Evolutionary conservation across 2,113 vertebrate genomes (phyloP), one percentile per base, ranked within the genome.

Genomic region (Coracopsis vasa): DNA sequence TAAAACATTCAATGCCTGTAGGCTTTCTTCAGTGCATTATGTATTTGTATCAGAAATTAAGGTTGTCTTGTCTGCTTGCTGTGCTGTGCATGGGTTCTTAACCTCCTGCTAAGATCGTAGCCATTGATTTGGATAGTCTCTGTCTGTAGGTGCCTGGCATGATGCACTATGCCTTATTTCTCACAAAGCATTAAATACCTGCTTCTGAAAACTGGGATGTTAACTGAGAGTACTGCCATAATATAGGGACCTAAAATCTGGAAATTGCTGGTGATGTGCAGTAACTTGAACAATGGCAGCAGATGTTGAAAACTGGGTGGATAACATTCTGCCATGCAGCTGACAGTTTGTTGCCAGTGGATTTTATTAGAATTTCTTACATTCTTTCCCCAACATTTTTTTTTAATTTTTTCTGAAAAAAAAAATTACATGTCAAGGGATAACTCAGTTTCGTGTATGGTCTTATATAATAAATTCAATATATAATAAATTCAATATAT

Each of bases 31-130:
- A 0, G 35, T 92, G 86, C 42, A 67, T 47, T 90, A 53, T 80
- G 85, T 86, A 90, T 91, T 86, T 95, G 41, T 96, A 90, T 65
- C 65, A 92, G 65, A 91, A 94, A 93, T 51, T 47, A 84, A 81
- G 65, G 24, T 92, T 91, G 88, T 86, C 90, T 91, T 93, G 85
- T 96, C 88, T 88, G 35, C 88, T 90, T 92, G 80, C 92, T 96
- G 90, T 88, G 92, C 94, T 80, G 77, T 93, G 87, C n/a, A 29
- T 91, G 72, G 69, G 90, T 90, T 86, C 88, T 94, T 90, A 92
- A 93, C 79, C 93, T 95, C 93, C 95, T 83, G 95, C 92, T 95
- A 96, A 83, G 94, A 90, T 96, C 35, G 39, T 51, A 84, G 90
- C 86, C 81, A 96, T 94, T 79, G 95, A 96, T 96, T 96, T 92